Conservation (phyloP, 2,797 vertebrate species). For the Mastacembelus armatus region DNA sequence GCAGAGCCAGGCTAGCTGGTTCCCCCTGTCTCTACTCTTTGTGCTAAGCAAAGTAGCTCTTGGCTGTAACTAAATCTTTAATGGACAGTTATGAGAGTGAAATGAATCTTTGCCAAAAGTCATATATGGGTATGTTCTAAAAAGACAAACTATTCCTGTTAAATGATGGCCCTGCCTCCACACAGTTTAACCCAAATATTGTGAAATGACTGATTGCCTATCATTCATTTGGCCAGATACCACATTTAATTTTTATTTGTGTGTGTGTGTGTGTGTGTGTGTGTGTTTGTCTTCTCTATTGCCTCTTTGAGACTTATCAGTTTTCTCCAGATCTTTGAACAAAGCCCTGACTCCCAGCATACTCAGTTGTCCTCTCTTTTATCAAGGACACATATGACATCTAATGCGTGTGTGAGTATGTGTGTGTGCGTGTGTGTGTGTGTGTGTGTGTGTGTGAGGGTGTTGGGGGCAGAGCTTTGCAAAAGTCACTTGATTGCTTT, state of each 20-base stretch:
- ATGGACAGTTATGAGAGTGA: background rate
- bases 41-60: background rate
- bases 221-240: no score
- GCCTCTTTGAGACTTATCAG: slow-evolving; percentile 26
- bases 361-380: slow-evolving; percentile 16
- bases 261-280: no score
- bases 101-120: background rate
- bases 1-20: background rate
- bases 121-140: background rate
- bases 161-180: background rate
- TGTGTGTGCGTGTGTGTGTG: background rate
- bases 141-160: background rate
- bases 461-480: background rate
- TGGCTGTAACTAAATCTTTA: background rate
- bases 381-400: slow-evolving; percentile 40
- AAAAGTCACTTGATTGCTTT: slow-evolving; percentile 42
- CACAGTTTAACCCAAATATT: background rate
- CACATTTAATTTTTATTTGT: no score
- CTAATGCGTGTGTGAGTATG: slow-evolving; percentile 2
- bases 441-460: no score
- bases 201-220: background rate
- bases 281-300: background rate
- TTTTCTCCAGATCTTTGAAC: slow-evolving; percentile 26
- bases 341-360: slow-evolving; percentile 23
- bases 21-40: background rate